Evolutionary conservation across 2,888 invertebrate species (phyloP).

Genomic region (Muschampia plurimacula): DNA sequence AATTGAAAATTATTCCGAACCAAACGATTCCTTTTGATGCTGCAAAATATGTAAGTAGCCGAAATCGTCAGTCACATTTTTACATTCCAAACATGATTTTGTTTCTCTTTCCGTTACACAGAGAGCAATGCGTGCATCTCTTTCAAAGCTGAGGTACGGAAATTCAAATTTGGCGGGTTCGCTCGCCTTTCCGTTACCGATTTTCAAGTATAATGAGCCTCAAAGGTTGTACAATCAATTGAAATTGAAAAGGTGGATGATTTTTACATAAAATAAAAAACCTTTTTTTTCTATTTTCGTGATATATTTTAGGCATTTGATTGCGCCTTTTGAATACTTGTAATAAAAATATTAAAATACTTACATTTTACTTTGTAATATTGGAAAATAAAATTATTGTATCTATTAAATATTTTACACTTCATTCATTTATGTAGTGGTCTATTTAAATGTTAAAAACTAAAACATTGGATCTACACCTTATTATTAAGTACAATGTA

Average conservation of each 20-base stretch:
- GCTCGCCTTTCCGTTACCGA: constrained; percentile 80
- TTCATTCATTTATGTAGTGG: too few relatives aligned
- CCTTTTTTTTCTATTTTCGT: constrained; percentile 5
- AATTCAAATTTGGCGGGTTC: constrained; percentile 81
- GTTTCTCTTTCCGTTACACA: constrained; percentile 36
- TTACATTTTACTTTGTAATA: too few relatives aligned
- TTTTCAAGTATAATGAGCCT: constrained; percentile 80
- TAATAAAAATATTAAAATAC: too few relatives aligned
- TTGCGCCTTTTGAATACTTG: constrained; percentile 25
- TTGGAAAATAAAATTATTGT: too few relatives aligned
- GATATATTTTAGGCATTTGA: constrained; percentile 27
- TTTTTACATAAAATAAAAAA: constrained; percentile 33
- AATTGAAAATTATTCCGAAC: constrained; percentile 83
- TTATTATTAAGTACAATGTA: too few relatives aligned
- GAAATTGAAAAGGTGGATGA: constrained; percentile 67
- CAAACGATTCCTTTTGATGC: constrained; percentile 81
- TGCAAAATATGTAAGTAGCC: constrained; percentile 85
- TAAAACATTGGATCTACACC: too few relatives aligned
- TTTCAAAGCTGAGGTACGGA: constrained; percentile 70
- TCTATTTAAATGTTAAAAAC: too few relatives aligned
- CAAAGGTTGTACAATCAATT: constrained; percentile 82
- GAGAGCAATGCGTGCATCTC: constrained; percentile 62
- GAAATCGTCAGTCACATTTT: constrained; percentile 79
- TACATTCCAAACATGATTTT: constrained; percentile 55
- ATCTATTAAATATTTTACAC: too few relatives aligned